Evolutionary conservation across 37 sponge, comb jelly and placozoan genomes (phyloP), one percentile per base, ranked within the genome.

Genomic region (Halichondria panicea): DNA sequence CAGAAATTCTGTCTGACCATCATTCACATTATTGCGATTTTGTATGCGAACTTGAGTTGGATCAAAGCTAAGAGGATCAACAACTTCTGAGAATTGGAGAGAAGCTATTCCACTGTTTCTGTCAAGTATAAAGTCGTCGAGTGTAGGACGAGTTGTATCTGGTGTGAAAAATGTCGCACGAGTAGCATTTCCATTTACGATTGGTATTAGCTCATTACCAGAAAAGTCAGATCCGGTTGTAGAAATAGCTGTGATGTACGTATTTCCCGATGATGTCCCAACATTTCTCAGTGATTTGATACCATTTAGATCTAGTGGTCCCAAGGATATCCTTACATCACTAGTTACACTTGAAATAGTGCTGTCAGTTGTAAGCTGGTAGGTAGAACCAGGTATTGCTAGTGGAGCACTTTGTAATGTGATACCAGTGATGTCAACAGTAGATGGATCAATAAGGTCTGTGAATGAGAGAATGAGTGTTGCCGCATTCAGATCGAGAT

Each of bases 41-140:
- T 92, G 96, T 25, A 95, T 58, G 21, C 69, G 55, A 42, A 92
- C 77, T 24, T 84, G 67, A 62, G 75, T 59, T 34, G 84, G 37
- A 45, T 74, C 70, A 2, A 95, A 32, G 12, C 39, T 56, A 8
- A 70, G 65, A 15, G 77, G 59, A 72, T 95, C 76, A 21, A 95
- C 84, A 38, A 92, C 55, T 46, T 95, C 90, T 53, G 39, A 72
- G 61, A 95, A 95, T 0, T 76, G 69, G 1, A 92, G 53, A 13
- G 69, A 21, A 15, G 89, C 66, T 33, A 79, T 65, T 24, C 93
- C 93, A 45, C 88, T 71, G 55, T 95, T 84, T 39, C 81, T 74
- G 64, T 95, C 96, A 18, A 95, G 76, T 4, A 48, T 72, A 78
- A 89, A 95, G 31, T 38, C 43, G 0, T 46, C 55, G 41, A 95